Evolutionary conservation across 2,797 vertebrate species (phyloP).

Genomic region (Sandelia bainsii): DNA sequence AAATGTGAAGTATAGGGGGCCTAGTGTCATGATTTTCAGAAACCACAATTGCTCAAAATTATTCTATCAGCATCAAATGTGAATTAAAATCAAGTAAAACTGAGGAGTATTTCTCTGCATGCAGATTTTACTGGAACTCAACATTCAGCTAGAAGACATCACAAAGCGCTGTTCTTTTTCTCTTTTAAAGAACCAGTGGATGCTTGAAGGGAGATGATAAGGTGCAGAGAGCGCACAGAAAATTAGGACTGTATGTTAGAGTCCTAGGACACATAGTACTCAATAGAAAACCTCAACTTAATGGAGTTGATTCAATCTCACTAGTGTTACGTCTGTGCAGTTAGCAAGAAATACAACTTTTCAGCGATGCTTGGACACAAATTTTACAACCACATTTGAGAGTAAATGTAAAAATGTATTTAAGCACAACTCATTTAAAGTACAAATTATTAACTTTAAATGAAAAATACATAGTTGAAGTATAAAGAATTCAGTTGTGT

Average conservation of each 20-base stretch:
- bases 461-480: slow-evolving; percentile 1
- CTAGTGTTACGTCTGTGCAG: neutral
- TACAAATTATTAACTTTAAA: slow-evolving; percentile 1
- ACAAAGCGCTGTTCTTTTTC: slow-evolving; percentile 43
- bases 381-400: neutral
- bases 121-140: slow-evolving; percentile 33
- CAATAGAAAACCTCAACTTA: slow-evolving; percentile 20
- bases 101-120: slow-evolving; percentile 29
- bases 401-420: neutral
- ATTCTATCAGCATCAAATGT: slow-evolving; percentile 24
- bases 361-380: neutral
- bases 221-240: slow-evolving; percentile 20
- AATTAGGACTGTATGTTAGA: slow-evolving; percentile 30
- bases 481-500: neutral
- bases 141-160: slow-evolving; percentile 5
- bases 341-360: neutral
- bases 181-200: slow-evolving; percentile 31
- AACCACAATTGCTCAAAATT: slow-evolving; percentile 19
- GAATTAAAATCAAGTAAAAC: slow-evolving; percentile 30
- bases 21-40: slow-evolving; percentile 2
- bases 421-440: slow-evolving; percentile 20
- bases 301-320: slow-evolving; percentile 1
- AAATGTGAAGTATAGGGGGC: slow-evolving; percentile 24
- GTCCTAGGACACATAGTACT: slow-evolving; percentile 31
- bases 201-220: slow-evolving; percentile 39